These are phyloP conservation scores for Choloepus didactylus DNA, from an alignment of 2,797 vertebrate species.

Conservation along the genomic window DNA sequence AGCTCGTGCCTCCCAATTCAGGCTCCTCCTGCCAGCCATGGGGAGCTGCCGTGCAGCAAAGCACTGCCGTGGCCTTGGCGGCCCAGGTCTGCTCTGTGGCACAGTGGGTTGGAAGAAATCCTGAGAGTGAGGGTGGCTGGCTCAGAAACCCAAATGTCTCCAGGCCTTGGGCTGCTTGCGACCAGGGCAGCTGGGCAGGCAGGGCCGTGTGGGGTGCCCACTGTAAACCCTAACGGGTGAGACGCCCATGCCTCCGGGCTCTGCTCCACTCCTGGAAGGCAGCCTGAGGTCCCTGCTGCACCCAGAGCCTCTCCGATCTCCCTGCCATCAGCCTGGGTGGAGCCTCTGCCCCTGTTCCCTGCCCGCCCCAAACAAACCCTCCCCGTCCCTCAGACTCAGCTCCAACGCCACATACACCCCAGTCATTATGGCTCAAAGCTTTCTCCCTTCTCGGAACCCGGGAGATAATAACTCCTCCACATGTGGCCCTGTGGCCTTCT, in stretches of 20 bases:
- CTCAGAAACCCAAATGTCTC: background rate
- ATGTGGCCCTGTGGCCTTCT: background rate
- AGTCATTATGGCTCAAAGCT: background rate
- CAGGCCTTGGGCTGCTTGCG: background rate
- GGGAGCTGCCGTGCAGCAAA: background rate
- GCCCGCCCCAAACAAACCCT: background rate
- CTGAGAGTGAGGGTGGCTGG: background rate
- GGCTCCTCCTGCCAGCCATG: background rate
- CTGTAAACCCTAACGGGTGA: background rate
- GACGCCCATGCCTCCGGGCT: background rate
- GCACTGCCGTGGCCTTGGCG: background rate
- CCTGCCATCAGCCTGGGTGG: background rate
- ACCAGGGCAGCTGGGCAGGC: background rate
- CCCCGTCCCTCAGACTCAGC: background rate
- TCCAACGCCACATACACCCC: background rate
- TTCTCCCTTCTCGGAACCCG: background rate
- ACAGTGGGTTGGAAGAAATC: background rate
- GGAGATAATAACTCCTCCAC: background rate
- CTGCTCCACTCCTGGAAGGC: background rate
- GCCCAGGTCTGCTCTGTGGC: background rate
- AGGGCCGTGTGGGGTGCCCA: background rate
- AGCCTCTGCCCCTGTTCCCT: background rate
- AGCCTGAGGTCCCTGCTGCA: background rate
- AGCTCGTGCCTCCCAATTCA: accelerated
- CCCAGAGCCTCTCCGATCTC: background rate